Percentiles rank a stretch among this genome's conserved stretches.
Conservation (phyloP, 2,888 invertebrate species). For the Venusia cambrica region DNA sequence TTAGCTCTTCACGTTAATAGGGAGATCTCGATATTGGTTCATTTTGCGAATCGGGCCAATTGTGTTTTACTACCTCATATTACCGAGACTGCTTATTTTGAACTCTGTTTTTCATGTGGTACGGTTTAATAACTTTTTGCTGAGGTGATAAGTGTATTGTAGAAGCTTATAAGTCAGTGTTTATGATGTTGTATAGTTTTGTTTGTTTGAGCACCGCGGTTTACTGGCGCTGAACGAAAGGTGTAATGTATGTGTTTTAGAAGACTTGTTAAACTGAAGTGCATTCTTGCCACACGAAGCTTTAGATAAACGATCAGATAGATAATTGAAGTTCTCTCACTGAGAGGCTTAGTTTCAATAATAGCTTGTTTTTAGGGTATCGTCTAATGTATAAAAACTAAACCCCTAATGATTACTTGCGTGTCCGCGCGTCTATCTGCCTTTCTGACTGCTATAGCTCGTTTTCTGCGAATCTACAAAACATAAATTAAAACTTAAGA, state of each 20-base stretch:
- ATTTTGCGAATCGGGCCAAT: constrained; percentile 52
- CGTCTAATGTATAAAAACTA: too few species aligned
- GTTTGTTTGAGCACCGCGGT: constrained; percentile 34
- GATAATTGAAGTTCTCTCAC: constrained; percentile 16
- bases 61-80: constrained; percentile 22
- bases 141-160: constrained; percentile 25
- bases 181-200: constrained; percentile 51
- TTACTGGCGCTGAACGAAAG: constrained; percentile 23
- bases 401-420: too few species aligned
- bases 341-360: constrained; percentile 2
- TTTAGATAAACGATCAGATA: constrained; percentile 11
- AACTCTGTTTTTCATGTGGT: constrained; percentile 20
- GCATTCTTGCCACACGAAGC: constrained; percentile 5
- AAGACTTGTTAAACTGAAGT: constrained; percentile 10
- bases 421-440: too few species aligned
- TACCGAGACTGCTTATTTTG: constrained; percentile 11
- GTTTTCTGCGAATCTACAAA: too few species aligned
- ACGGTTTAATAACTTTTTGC: constrained; percentile 14
- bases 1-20: constrained; percentile 67
- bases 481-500: too few species aligned
- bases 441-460: too few species aligned
- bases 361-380: too few species aligned
- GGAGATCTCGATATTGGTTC: constrained; percentile 65
- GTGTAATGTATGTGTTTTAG: constrained; percentile 22
- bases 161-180: constrained; percentile 48